Evolutionary conservation across 2,888 invertebrate genomes (phyloP).

Genomic region (Endotricha flammealis): DNA sequence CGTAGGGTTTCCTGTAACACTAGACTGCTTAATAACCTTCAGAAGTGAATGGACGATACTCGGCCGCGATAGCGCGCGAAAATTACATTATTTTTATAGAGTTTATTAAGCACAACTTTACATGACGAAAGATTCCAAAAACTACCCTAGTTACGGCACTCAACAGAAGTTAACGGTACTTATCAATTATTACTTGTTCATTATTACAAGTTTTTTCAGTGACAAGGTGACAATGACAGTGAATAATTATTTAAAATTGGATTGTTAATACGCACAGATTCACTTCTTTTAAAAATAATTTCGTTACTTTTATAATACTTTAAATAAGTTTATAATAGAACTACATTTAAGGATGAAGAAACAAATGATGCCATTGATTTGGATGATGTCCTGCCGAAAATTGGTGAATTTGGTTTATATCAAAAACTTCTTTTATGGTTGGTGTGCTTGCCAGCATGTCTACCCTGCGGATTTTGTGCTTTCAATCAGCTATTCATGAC

Average conservation of each 20-base stretch:
- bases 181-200: too few relatives aligned
- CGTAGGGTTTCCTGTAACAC: constrained; percentile 57
- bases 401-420: constrained; percentile 94
- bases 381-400: constrained; percentile 89
- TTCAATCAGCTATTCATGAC: constrained; percentile 97
- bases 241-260: too few relatives aligned
- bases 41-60: constrained; percentile 35
- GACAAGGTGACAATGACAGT: too few relatives aligned
- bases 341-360: constrained; percentile 53
- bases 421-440: constrained; percentile 91
- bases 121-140: constrained; percentile 44
- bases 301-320: too few relatives aligned
- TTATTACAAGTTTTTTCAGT: too few relatives aligned
- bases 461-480: constrained; percentile 94
- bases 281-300: too few relatives aligned
- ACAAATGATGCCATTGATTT: constrained; percentile 81
- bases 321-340: too few relatives aligned
- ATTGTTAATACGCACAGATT: too few relatives aligned
- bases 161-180: constrained; percentile 44
- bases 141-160: constrained; percentile 35
- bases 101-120: not conserved
- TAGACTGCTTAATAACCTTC: constrained; percentile 41
- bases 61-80: constrained; percentile 2
- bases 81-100: constrained; percentile 5
- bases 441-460: constrained; percentile 91